A percentile compares a stretch with the other conserved stretches of the same genome.
Conservation (phyloP, 35 echinoderm and acorn worm species). For the Patiria miniata region DNA sequence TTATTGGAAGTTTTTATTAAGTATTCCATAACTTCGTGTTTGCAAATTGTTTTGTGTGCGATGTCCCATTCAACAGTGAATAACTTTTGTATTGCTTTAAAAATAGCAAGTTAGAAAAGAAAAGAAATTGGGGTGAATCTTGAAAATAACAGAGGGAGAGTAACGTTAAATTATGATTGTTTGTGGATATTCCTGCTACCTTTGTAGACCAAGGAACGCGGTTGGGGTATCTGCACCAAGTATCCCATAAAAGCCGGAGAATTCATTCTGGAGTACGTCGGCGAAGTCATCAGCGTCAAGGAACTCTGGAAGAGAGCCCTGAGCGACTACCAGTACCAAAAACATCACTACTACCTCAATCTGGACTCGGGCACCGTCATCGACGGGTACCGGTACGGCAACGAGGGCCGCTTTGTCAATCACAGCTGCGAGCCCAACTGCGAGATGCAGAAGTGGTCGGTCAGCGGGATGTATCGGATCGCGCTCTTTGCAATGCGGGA, state of each 20-base stretch:
- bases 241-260: constrained; percentile 48
- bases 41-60: too few relatives aligned
- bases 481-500: constrained; percentile 88
- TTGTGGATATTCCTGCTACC: too few relatives aligned
- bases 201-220: constrained; percentile 78
- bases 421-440: constrained; percentile 99
- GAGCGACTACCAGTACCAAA: constrained; percentile 90
- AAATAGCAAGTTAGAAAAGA: too few relatives aligned
- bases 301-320: constrained; percentile 87
- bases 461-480: constrained; percentile 88
- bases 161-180: background rate
- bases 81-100: too few relatives aligned
- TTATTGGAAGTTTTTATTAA: too few relatives aligned
- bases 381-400: constrained; percentile 89
- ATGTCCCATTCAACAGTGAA: too few relatives aligned
- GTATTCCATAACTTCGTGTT: too few relatives aligned
- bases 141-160: background rate
- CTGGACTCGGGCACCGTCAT: constrained; percentile 90
- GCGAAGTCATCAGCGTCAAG: constrained; percentile 95
- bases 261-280: constrained; percentile 94
- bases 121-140: too few relatives aligned
- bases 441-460: constrained; percentile 99
- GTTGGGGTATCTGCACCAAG: constrained; percentile 80
- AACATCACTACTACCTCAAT: constrained; percentile 96
- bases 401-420: constrained; percentile 93